Evolutionary conservation across 2,797 vertebrate genomes (phyloP).

Genomic region (Enteromius thamalakanensis): DNA sequence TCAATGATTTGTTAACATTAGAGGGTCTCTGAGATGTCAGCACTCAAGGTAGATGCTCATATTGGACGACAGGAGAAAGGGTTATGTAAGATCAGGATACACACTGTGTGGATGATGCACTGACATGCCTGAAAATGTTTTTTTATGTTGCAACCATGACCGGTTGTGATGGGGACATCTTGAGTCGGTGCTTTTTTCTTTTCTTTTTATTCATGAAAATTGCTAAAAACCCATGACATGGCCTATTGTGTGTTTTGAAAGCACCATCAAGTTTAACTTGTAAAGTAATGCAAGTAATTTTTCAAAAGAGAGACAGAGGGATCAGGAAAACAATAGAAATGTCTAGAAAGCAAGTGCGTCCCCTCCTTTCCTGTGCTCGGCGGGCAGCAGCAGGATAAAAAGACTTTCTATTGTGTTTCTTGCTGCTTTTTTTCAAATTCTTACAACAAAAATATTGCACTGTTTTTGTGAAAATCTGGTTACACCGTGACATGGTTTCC

Average conservation of each 20-base stretch:
- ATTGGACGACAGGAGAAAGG: not conserved
- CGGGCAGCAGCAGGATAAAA: constrained; percentile 18
- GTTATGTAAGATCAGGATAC: not conserved
- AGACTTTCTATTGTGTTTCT: constrained; percentile 46
- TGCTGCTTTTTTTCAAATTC: constrained; percentile 28
- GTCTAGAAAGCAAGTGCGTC: constrained; percentile 23
- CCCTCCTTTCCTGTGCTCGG: constrained; percentile 55
- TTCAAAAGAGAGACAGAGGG: constrained; percentile 26
- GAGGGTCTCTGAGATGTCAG: not conserved
- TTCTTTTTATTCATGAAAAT: constrained; percentile 12
- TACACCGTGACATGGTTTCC: constrained; percentile 35
- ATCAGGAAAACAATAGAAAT: constrained; percentile 48
- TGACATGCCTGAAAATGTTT: not conserved
- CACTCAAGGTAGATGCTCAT: constrained; percentile 6
- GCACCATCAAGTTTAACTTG: not conserved
- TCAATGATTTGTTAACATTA: constrained; percentile 30
- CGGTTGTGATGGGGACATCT: not conserved
- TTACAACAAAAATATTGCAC: constrained; percentile 9
- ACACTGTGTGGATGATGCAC: not conserved
- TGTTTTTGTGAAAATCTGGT: constrained; percentile 43
- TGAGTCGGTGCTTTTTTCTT: not conserved
- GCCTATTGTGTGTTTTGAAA: constrained; percentile 22
- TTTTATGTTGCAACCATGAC: not conserved
- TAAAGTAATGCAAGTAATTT: constrained; percentile 28
- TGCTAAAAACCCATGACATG: constrained; percentile 1